phyloP scores from a whole-genome alignment of 2,888 invertebrate genomes.

The Branchellion lobata region DNA sequence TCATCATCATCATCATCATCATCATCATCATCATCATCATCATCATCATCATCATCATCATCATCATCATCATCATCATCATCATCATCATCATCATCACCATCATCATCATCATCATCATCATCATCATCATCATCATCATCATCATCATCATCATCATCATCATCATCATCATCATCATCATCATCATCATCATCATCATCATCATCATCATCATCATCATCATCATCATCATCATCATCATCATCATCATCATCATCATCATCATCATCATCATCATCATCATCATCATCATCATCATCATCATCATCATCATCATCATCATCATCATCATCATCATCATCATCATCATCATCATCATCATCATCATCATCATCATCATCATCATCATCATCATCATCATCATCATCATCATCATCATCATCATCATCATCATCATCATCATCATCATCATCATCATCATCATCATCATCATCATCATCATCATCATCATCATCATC shows the following conservation, averaged over 20 bases:
- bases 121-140: background rate
- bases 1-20: too few relatives aligned
- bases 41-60: background rate
- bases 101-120: conserved; percentile 31
- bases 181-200: conserved; percentile 3
- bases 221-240: conserved; percentile 1
- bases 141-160: conserved; percentile 15
- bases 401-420: background rate
- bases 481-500: background rate
- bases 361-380: background rate
- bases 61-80: conserved; percentile 28
- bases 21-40: too few relatives aligned
- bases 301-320: background rate
- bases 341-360: background rate
- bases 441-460: background rate
- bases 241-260: background rate
- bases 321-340: background rate
- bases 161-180: conserved; percentile 2
- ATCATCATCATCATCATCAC: conserved; percentile 28
- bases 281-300: background rate
- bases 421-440: background rate
- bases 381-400: background rate
- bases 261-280: background rate
- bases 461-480: background rate
- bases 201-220: background rate